A percentile compares a stretch with the other conserved stretches of the same genome.
Conservation (phyloP, 1,140 invertebrate genomes). For the Chironomus striatipennis region DNA sequence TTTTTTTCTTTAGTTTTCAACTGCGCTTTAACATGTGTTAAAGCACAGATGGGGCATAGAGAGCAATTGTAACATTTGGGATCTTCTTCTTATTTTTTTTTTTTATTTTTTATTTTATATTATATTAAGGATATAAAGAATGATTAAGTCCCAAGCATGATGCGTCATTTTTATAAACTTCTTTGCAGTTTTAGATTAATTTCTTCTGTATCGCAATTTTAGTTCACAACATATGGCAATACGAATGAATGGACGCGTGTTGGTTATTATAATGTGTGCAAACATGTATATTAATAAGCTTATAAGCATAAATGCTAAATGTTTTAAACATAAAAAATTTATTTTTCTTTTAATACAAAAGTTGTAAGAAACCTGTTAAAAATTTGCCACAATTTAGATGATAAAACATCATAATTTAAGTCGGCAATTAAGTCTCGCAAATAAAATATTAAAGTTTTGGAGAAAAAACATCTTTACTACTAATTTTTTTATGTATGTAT, state of each 20-base stretch:
- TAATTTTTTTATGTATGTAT: no score
- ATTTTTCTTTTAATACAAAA: neutral
- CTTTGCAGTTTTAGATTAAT: neutral
- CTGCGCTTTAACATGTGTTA: constrained; percentile 12
- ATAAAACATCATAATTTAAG: neutral
- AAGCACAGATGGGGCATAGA: constrained; percentile 11
- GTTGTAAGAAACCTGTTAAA: neutral
- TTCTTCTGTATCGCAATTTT: neutral
- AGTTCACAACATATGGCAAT: neutral
- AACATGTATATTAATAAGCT: neutral
- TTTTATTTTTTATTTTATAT: neutral
- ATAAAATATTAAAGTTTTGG: no score
- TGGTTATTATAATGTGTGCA: neutral
- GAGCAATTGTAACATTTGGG: constrained; percentile 7
- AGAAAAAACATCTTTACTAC: no score
- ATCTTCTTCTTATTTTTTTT: neutral
- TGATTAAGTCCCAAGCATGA: neutral
- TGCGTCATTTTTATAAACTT: neutral
- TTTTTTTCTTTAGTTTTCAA: neutral
- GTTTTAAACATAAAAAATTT: no score
- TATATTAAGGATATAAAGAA: neutral
- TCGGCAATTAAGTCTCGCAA: no score
- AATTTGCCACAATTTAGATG: neutral
- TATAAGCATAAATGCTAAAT: no score
- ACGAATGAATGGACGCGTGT: neutral